Base-by-base conservation (phyloP, 2,888 invertebrate species). In the Himalopsyche japonica region DNA sequence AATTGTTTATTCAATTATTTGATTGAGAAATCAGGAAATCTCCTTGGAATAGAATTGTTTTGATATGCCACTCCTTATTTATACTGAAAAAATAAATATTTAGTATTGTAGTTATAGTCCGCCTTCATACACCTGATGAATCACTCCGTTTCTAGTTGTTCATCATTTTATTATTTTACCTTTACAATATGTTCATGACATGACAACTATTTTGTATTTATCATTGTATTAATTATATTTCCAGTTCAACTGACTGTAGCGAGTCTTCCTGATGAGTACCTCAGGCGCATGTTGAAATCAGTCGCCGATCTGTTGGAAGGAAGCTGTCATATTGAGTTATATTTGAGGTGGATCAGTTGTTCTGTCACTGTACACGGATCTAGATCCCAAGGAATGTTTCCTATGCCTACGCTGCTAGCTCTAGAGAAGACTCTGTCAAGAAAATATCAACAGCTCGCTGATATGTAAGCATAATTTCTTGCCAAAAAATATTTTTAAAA, bases 241-340 rank as follows among this genome's bases (percentile, higher is more conserved):
- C 82, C 92, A 98, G 98, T 98, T 88, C 94, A 94, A 87, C 91
- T 98, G 82, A 95, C 97, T 70, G 93, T 95, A 27, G 89, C 92
- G 0, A 93, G 93, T 84, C 90, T 99, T 78, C 95, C 97, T 0
- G 93, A 95, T 15, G 92, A 95, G 85, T 98, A 97, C 89, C 92
- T 95, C 0, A 95, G 96, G 88, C 94, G 96, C 47, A 90, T 97
- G 32, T 91, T 98, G 18, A 91, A 92, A 85, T 95, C 95, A 87
- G 88, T 98, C 57, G 95, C 96, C 0, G 93, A 93, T 2, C 93
- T 95, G 79, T 89, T 99, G 30, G 97, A 97, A 88, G 93, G 93
- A 47, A 96, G 97, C 1, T 93, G 94, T 0, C 98, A 99, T 89
- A 89, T 99, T 70, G 97, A 99, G 88, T 98, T 97, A 89, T 97